These are phyloP conservation scores for Acanthaster planci DNA, from an alignment of 35 echinoderm and acorn worm species.

Conservation along the genomic window DNA sequence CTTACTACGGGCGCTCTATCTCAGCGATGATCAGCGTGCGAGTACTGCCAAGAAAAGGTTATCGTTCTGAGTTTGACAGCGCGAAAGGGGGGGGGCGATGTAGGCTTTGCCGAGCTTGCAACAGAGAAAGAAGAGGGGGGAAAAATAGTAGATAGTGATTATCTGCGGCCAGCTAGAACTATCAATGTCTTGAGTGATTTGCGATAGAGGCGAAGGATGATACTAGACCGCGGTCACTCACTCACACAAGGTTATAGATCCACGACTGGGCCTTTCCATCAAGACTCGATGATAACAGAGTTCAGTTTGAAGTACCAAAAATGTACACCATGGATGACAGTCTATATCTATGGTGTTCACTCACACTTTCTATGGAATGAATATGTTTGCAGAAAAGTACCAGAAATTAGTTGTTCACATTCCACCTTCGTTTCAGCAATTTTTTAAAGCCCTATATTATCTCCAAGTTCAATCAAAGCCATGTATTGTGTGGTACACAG, in stretches of 20 bases:
- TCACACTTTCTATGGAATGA: no score
- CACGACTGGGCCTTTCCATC: no score
- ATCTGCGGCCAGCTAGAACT: background rate
- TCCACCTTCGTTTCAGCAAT: no score
- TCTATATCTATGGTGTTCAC: no score
- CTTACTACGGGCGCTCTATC: background rate
- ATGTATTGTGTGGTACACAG: no score
- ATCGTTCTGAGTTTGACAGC: background rate
- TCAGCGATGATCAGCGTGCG: background rate
- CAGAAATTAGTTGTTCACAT: no score
- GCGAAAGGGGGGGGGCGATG: background rate
- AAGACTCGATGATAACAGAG: no score
- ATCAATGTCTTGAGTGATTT: slow-evolving; percentile 15
- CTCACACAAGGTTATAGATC: background rate
- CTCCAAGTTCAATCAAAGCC: no score
- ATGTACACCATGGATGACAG: no score
- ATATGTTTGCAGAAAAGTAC: no score
- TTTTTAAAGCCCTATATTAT: no score
- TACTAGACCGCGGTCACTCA: slow-evolving; percentile 1
- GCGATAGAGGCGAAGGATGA: slow-evolving; percentile 6
- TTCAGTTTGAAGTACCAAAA: no score
- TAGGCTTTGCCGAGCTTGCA: background rate
- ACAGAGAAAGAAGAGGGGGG: background rate
- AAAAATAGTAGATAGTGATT: slow-evolving; percentile 18
- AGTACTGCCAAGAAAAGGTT: background rate